Percentiles rank a stretch among this genome's conserved stretches.
Conservation (phyloP, 2,797 vertebrate species). For the Salmo trutta region DNA sequence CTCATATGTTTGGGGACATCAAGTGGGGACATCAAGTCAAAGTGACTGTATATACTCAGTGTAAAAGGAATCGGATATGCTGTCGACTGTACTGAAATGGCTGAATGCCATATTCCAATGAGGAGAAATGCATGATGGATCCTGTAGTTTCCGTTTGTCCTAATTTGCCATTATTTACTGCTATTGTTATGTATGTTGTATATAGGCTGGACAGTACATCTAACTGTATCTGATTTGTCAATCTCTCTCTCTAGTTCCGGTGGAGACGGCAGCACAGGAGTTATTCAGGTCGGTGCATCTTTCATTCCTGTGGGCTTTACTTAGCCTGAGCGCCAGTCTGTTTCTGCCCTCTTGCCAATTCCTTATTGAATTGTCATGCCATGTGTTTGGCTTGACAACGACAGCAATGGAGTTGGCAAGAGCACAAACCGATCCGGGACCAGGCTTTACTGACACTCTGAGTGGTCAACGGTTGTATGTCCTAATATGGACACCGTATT, state of each 20-base stretch:
- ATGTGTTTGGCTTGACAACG: too few species aligned
- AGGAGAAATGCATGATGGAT: neutral
- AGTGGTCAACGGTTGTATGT: neutral
- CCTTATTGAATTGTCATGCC: too few species aligned
- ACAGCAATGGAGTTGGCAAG: too few species aligned
- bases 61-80: neutral
- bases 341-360: too few species aligned
- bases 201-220: neutral
- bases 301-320: neutral
- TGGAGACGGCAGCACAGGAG: slow-evolving; percentile 92
- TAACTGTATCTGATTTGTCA: slow-evolving; percentile 25
- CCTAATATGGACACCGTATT: neutral
- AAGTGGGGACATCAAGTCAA: neutral
- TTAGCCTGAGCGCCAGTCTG: too few species aligned
- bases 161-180: neutral
- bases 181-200: neutral
- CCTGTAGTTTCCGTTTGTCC: neutral
- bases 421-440: too few species aligned
- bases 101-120: neutral
- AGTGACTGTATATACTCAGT: neutral
- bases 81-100: neutral
- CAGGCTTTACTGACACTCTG: neutral
- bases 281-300: slow-evolving; percentile 91
- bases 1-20: neutral
- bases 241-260: slow-evolving; percentile 76